phyloP scores from a whole-genome alignment of 1,140 invertebrate species.

The Watersipora subatra region DNA sequence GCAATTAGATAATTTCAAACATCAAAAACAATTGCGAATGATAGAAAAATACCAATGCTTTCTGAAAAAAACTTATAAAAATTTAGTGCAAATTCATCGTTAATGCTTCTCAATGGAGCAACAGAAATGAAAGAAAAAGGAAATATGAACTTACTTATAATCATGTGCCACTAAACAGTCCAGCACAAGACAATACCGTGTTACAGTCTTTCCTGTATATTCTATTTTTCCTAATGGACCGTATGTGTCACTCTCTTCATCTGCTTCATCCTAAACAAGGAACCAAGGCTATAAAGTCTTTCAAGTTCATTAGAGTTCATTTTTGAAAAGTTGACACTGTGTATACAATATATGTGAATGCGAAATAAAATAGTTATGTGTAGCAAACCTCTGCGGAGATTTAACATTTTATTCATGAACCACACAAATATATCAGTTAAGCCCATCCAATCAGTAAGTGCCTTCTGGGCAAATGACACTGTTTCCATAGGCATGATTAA shows the following conservation, averaged over 20 bases:
- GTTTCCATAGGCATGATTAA: background rate
- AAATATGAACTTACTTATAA: slow-evolving; percentile 40
- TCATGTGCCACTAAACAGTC: slow-evolving; percentile 64
- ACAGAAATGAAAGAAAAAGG: too few species aligned
- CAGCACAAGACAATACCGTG: slow-evolving; percentile 58
- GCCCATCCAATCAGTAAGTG: too few species aligned
- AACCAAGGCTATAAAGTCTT: background rate
- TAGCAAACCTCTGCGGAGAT: background rate
- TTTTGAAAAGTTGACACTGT: background rate
- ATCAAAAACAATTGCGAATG: too few species aligned
- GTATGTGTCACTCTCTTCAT: slow-evolving; percentile 49
- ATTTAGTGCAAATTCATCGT: too few species aligned
- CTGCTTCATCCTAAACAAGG: slow-evolving; percentile 51
- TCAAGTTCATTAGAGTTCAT: background rate
- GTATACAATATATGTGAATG: background rate
- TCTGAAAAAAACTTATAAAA: too few species aligned
- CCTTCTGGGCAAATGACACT: background rate
- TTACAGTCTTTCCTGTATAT: slow-evolving; percentile 50
- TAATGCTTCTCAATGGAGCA: too few species aligned
- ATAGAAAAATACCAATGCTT: too few species aligned
- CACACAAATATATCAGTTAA: too few species aligned
- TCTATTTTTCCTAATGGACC: slow-evolving; percentile 40
- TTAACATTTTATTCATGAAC: too few species aligned
- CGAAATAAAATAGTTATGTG: background rate
- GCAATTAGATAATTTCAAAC: too few species aligned